A percentile compares a stretch with the other conserved stretches of the same genome.
Evolutionary conservation across 1,140 invertebrate genomes (phyloP).

Genomic region (Oncopodura yosiiana): DNA sequence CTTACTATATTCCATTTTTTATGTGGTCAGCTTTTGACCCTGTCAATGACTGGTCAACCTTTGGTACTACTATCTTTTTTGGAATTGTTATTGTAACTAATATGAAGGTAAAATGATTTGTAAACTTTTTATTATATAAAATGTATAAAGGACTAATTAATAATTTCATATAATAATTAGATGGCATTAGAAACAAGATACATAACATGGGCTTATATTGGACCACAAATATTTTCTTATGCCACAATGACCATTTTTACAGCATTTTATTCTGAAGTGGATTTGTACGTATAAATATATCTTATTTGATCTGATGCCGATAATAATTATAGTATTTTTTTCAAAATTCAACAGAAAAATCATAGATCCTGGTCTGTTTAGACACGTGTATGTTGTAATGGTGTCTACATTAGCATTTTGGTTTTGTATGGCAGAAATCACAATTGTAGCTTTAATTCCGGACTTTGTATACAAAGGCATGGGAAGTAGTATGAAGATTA

Average conservation of each 20-base stretch:
- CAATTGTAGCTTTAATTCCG: slow-evolving; percentile 50
- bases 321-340: slow-evolving; percentile 29
- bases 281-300: slow-evolving; percentile 46
- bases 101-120: slow-evolving; percentile 42
- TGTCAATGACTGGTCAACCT: slow-evolving; percentile 41
- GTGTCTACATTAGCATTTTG: slow-evolving; percentile 50
- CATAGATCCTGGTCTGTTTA: slow-evolving; percentile 43
- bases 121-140: slow-evolving; percentile 10
- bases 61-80: slow-evolving; percentile 44
- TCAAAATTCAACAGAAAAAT: neutral
- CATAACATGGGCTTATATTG: slow-evolving; percentile 51
- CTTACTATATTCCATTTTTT: slow-evolving; percentile 46
- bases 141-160: slow-evolving; percentile 13
- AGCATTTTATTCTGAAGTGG: slow-evolving; percentile 49
- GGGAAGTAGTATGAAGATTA: neutral
- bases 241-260: slow-evolving; percentile 50
- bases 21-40: slow-evolving; percentile 40
- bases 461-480: slow-evolving; percentile 42
- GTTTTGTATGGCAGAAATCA: slow-evolving; percentile 48
- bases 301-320: slow-evolving; percentile 35
- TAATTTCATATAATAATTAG: slow-evolving; percentile 40
- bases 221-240: slow-evolving; percentile 49
- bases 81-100: slow-evolving; percentile 44
- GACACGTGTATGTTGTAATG: slow-evolving; percentile 51
- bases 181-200: slow-evolving; percentile 55